Evolutionary conservation across 2,888 invertebrate genomes (phyloP).

Genomic region (Pyrocoelia pectoralis): DNA sequence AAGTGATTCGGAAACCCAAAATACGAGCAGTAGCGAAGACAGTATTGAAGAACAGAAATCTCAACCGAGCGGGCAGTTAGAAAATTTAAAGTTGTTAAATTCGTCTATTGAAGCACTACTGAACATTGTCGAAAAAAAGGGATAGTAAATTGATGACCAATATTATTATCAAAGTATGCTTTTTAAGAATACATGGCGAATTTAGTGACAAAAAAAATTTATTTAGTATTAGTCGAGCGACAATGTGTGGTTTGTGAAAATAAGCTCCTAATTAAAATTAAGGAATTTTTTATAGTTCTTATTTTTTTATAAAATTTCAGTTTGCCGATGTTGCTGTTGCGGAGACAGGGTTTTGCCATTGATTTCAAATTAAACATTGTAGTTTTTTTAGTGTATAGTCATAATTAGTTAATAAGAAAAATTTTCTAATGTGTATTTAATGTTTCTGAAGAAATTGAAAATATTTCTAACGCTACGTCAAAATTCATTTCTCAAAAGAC

Average conservation of each 20-base stretch:
- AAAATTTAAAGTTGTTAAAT: slow-evolving; percentile 52
- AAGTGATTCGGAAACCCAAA: slow-evolving; percentile 53
- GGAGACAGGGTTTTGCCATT: slow-evolving; percentile 38
- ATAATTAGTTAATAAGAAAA: slow-evolving; percentile 32
- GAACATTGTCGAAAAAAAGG: slow-evolving; percentile 53
- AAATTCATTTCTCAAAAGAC: slow-evolving; percentile 41
- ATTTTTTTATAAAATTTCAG: slow-evolving; percentile 28
- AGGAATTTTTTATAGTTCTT: slow-evolving; percentile 20
- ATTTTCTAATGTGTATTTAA: slow-evolving; percentile 35
- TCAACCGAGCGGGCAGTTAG: slow-evolving; percentile 47
- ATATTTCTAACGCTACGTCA: slow-evolving; percentile 28
- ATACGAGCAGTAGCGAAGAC: slow-evolving; percentile 49
- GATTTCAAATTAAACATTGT: slow-evolving; percentile 18
- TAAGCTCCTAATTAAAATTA: slow-evolving; percentile 25
- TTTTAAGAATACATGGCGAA: slow-evolving; percentile 22
- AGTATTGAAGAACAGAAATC: slow-evolving; percentile 48
- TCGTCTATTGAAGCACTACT: slow-evolving; percentile 57
- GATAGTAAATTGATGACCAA: slow-evolving; percentile 27
- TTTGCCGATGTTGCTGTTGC: slow-evolving; percentile 32
- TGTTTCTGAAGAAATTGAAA: slow-evolving; percentile 34
- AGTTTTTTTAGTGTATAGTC: slow-evolving; percentile 31
- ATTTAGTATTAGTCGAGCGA: slow-evolving; percentile 7
- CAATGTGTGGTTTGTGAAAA: slow-evolving; percentile 21
- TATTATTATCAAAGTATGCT: slow-evolving; percentile 22
- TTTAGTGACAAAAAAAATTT: slow-evolving; percentile 20